Evolutionary conservation across 2,888 invertebrate genomes (phyloP).

Genomic region (Desoria tigrina): DNA sequence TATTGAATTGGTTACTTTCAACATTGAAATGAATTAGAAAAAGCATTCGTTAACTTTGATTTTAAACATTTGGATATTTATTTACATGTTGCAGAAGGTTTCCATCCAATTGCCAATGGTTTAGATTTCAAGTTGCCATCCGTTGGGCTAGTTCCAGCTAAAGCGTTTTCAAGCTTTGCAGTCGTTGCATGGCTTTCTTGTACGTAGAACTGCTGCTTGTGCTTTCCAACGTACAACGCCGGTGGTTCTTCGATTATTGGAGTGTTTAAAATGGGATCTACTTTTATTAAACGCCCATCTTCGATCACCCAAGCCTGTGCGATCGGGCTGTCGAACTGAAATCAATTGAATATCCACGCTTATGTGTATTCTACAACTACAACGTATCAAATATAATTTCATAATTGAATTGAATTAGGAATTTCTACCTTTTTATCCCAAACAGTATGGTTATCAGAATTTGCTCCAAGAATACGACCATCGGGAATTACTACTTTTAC

Average conservation of each 20-base stretch:
- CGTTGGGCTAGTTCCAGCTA: background rate
- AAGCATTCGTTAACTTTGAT: background rate
- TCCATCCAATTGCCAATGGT: conserved; percentile 44
- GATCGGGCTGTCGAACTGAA: conserved; percentile 73
- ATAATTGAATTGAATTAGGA: too few relatives aligned
- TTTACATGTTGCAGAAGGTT: conserved; percentile 26
- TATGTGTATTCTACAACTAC: too few relatives aligned
- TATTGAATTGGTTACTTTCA: too few relatives aligned
- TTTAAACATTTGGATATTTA: background rate
- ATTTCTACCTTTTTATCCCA: conserved; percentile 81
- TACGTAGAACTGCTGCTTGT: conserved; percentile 66
- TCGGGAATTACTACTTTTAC: conserved; percentile 71
- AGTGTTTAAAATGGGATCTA: conserved; percentile 70
- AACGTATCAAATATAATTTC: too few relatives aligned
- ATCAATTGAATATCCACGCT: background rate
- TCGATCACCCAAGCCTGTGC: conserved; percentile 83
- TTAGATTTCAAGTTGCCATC: conserved; percentile 9
- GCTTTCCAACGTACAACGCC: conserved; percentile 80
- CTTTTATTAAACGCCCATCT: conserved; percentile 66
- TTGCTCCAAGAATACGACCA: conserved; percentile 68
- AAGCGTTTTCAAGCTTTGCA: conserved; percentile 12
- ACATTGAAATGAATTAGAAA: too few relatives aligned
- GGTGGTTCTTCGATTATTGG: conserved; percentile 59
- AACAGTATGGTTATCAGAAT: conserved; percentile 62
- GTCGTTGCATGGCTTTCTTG: conserved; percentile 50